A percentile compares a stretch with the other conserved stretches of the same genome.
Evolutionary conservation across 2,797 vertebrate genomes (phyloP).

Genomic region (Silurus aristotelis): DNA sequence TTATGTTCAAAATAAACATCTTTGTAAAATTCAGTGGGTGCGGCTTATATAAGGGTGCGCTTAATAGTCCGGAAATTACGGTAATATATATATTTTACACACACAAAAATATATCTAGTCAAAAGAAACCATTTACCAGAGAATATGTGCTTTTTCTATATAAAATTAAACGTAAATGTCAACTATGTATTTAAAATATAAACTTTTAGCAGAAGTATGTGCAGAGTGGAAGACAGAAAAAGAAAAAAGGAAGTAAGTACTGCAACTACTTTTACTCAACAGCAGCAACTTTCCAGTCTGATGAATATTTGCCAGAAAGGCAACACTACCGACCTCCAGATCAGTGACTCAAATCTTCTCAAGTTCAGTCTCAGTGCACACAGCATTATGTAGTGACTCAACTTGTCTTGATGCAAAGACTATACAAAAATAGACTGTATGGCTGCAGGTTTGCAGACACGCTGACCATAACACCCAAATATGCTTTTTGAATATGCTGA

Average conservation of each 20-base stretch:
- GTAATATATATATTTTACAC: too few relatives aligned
- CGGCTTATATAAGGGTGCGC: too few relatives aligned
- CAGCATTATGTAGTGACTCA: background rate
- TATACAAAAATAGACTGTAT: background rate
- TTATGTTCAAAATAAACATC: too few relatives aligned
- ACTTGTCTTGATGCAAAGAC: background rate
- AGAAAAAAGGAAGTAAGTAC: background rate
- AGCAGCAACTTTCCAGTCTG: background rate
- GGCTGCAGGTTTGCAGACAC: background rate
- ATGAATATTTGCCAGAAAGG: background rate
- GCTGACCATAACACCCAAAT: background rate
- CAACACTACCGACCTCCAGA: background rate
- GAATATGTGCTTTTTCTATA: too few relatives aligned
- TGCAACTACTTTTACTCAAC: background rate
- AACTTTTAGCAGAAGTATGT: background rate
- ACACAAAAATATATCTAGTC: too few relatives aligned
- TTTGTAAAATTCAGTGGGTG: too few relatives aligned
- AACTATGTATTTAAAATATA: too few relatives aligned
- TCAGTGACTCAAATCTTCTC: background rate
- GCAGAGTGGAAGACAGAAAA: background rate
- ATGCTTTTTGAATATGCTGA: background rate
- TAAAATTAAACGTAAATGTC: too few relatives aligned
- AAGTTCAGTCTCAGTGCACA: background rate
- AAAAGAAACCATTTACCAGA: too few relatives aligned
- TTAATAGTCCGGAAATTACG: too few relatives aligned